These are phyloP conservation scores for Sakesphorus luctuosus DNA, from an alignment of 2,113 vertebrate genomes.

Conservation along the genomic window DNA sequence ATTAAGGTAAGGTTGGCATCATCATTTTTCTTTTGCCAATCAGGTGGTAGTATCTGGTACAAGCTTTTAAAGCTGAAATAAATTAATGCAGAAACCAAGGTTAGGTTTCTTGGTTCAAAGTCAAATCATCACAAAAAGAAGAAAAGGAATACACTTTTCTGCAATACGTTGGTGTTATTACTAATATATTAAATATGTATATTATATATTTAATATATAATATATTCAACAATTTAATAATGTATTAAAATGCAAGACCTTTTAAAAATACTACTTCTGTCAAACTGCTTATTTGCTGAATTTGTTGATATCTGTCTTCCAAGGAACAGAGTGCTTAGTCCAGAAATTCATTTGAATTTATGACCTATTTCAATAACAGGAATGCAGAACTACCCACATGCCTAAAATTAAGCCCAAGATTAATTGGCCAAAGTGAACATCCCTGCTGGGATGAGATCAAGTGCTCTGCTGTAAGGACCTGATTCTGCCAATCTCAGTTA, in stretches of 20 bases:
- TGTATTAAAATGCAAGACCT: not conserved
- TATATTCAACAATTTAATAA: not conserved
- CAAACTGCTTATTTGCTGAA: not conserved
- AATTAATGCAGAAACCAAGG: conserved; percentile 1
- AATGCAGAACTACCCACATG: not conserved
- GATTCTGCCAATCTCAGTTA: not conserved
- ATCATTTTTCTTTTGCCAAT: not conserved
- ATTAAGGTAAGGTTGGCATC: not conserved
- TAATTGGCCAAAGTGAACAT: not conserved
- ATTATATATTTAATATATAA: not conserved
- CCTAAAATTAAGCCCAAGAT: not conserved
- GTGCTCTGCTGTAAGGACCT: not conserved
- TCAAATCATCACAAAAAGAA: not conserved
- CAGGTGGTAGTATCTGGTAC: not conserved
- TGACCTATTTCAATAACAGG: not conserved
- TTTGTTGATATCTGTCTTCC: not conserved
- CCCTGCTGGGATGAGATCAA: not conserved
- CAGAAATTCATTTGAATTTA: not conserved
- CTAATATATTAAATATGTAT: not conserved
- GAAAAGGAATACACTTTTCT: not conserved
- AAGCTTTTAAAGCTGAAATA: conserved; percentile 2
- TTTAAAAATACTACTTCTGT: not conserved
- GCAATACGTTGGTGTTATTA: not conserved
- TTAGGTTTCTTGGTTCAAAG: not conserved
- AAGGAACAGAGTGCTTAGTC: not conserved